A percentile compares a stretch with the other conserved stretches of the same genome.
Evolutionary conservation across 2,888 invertebrate species (phyloP).

Genomic region (Micoletzkya japonica): DNA sequence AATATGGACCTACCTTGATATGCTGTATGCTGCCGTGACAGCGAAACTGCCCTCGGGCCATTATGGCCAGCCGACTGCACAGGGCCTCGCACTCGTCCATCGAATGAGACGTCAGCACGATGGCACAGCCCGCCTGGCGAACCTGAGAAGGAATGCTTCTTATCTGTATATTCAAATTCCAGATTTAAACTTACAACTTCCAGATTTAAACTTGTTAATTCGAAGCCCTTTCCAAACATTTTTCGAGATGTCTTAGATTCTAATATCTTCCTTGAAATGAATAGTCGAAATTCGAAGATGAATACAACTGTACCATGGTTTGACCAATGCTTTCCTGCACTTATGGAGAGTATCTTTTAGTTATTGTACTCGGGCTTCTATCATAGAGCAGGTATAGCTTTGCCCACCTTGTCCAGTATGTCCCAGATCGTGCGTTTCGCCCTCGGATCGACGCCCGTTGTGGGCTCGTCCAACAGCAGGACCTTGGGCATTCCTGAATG

Average conservation of each 20-base stretch:
- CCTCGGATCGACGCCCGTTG: constrained; percentile 75
- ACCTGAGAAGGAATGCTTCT: constrained; percentile 64
- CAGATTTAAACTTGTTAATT: too few species aligned
- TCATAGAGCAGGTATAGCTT: too few species aligned
- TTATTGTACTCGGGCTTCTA: too few species aligned
- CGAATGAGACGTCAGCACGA: constrained; percentile 77
- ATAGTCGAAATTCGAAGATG: too few species aligned
- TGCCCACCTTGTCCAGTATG: constrained; percentile 38
- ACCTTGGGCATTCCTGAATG: constrained; percentile 72
- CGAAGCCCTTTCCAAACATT: too few species aligned
- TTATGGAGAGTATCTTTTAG: too few species aligned
- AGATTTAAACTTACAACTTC: too few species aligned
- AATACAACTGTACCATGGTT: too few species aligned
- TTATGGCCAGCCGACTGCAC: constrained; percentile 78
- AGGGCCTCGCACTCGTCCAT: constrained; percentile 87
- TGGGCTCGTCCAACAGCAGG: constrained; percentile 64
- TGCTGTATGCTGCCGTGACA: constrained; percentile 77
- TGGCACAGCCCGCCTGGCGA: constrained; percentile 69
- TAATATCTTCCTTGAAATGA: too few species aligned
- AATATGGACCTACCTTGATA: constrained; percentile 71
- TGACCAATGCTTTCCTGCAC: too few species aligned
- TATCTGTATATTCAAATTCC: too few species aligned
- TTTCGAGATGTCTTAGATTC: too few species aligned
- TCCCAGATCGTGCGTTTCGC: constrained; percentile 50
- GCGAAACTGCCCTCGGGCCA: constrained; percentile 75